These are phyloP conservation scores for Heptranchias perlo DNA, from an alignment of 2,113 vertebrate genomes.

Conservation along the genomic window DNA sequence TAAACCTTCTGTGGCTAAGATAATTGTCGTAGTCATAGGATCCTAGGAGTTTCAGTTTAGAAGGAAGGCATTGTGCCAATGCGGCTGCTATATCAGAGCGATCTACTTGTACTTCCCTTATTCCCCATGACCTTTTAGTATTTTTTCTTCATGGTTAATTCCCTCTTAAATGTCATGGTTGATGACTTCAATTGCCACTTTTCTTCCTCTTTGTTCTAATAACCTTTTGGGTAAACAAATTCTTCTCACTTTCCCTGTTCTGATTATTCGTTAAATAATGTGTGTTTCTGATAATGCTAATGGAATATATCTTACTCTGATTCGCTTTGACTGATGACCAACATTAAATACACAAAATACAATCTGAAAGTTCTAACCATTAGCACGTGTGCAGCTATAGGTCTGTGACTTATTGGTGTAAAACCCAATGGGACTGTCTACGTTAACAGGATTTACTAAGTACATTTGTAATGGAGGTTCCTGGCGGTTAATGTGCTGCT, in stretches of 20 bases:
- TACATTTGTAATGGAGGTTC: neutral
- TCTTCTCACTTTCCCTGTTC: too few relatives aligned
- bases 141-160: constrained; percentile 9
- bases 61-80: neutral
- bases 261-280: neutral
- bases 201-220: neutral
- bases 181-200: neutral
- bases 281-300: neutral
- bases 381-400: neutral
- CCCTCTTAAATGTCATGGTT: neutral
- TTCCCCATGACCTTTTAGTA: neutral
- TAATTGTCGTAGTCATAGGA: neutral
- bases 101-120: neutral
- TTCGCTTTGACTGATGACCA: neutral
- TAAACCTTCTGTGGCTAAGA: neutral
- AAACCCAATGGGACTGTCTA: neutral
- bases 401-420: neutral
- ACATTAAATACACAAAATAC: neutral
- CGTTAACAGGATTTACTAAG: neutral
- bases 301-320: neutral
- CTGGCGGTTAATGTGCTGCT: neutral
- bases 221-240: neutral
- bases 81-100: neutral
- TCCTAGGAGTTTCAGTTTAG: neutral
- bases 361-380: neutral